Percentiles rank a stretch among this genome's conserved stretches.
phyloP scores from a whole-genome alignment of 2,113 vertebrate genomes.

The Nesoenas mayeri region DNA sequence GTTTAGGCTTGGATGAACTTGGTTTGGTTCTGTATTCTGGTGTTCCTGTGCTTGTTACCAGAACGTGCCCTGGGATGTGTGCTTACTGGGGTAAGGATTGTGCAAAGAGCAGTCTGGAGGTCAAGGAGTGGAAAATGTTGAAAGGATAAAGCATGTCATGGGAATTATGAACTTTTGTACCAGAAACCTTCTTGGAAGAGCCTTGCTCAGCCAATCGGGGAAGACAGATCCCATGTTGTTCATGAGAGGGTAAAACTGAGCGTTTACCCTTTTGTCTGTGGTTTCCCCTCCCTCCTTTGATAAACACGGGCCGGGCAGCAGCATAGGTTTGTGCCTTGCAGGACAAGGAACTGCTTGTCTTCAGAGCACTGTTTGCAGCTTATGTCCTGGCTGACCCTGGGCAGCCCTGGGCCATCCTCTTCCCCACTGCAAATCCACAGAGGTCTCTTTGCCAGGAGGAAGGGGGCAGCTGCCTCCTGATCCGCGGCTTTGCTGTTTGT shows the following conservation, averaged over 20 bases:
- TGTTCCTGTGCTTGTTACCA: neutral
- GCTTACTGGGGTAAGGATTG: neutral
- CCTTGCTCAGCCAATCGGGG: neutral
- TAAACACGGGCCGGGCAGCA: fast-evolving
- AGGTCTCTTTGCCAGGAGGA: neutral
- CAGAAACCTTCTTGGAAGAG: neutral
- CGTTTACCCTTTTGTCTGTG: neutral
- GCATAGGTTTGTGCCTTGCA: neutral
- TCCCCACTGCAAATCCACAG: neutral
- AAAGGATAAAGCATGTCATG: neutral
- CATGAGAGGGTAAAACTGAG: neutral
- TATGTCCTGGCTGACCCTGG: neutral
- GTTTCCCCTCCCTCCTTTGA: neutral
- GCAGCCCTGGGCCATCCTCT: neutral
- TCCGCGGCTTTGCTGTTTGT: neutral
- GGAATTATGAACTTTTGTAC: neutral
- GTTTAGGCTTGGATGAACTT: neutral
- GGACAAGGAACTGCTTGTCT: neutral
- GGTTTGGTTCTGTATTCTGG: neutral
- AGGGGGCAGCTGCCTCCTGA: neutral
- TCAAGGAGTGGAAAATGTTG: neutral
- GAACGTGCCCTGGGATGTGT: neutral
- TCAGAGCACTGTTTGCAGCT: neutral
- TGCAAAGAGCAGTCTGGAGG: neutral
- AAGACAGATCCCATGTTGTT: neutral